These are phyloP conservation scores for Epizoanthus fatuus DNA, from an alignment of 92 coral and sea anemone species.

Conservation along the genomic window DNA sequence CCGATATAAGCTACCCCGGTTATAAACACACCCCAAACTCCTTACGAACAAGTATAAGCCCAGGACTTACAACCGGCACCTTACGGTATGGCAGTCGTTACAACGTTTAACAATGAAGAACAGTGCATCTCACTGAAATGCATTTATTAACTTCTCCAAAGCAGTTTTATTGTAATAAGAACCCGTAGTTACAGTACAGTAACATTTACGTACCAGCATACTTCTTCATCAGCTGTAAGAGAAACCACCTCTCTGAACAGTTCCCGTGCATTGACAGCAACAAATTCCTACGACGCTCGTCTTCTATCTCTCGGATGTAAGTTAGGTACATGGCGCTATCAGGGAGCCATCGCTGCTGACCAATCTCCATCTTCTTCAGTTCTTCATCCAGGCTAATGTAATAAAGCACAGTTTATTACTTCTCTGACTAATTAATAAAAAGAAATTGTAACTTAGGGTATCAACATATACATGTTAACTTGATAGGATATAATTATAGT, in stretches of 20 bases:
- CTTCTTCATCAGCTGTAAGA: constrained; percentile 68
- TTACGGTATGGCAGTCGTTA: too few relatives aligned
- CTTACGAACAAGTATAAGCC: too few relatives aligned
- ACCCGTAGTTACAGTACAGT: not conserved
- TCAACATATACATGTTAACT: not conserved
- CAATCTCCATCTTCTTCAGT: constrained; percentile 57
- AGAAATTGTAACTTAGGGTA: not conserved
- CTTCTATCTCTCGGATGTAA: constrained; percentile 55
- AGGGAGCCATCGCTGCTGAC: constrained; percentile 61
- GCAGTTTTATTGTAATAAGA: too few relatives aligned
- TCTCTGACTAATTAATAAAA: not conserved
- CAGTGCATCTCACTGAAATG: too few relatives aligned
- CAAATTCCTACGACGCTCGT: constrained; percentile 43
- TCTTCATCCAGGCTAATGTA: constrained; percentile 50
- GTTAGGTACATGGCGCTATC: constrained; percentile 46
- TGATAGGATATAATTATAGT: not conserved
- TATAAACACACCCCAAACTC: too few relatives aligned
- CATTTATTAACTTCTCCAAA: too few relatives aligned
- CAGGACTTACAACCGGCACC: too few relatives aligned
- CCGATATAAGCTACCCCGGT: too few relatives aligned
- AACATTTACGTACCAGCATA: constrained; percentile 52
- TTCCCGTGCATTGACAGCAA: constrained; percentile 54
- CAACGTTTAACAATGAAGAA: too few relatives aligned
- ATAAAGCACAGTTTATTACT: not conserved
- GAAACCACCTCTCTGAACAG: constrained; percentile 71